These are phyloP conservation scores for Drosophila meridionalis DNA, from an alignment of 2,888 invertebrate species.

Conservation along the genomic window DNA sequence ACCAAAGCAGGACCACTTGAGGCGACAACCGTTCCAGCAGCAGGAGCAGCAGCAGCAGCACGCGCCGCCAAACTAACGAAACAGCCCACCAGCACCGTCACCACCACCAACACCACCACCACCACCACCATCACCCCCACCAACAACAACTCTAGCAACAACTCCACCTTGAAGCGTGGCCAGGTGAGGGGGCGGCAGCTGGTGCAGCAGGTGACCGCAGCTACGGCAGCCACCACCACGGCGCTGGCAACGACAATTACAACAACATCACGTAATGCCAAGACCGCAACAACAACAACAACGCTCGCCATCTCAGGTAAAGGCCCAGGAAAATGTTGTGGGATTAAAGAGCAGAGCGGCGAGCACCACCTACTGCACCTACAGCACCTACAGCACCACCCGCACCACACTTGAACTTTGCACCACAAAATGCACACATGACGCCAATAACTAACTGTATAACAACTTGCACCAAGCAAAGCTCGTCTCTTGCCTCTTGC, in stretches of 20 bases:
- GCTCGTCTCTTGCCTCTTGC: constrained; percentile 29
- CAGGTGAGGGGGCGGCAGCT: constrained; percentile 28
- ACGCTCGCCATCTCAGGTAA: constrained; percentile 78
- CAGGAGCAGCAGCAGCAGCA: constrained; percentile 62
- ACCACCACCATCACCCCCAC: constrained; percentile 48
- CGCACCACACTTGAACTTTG: constrained; percentile 51
- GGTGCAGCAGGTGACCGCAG: constrained; percentile 65
- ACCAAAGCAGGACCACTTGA: constrained; percentile 83
- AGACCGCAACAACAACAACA: constrained; percentile 73
- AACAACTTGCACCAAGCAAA: constrained; percentile 30
- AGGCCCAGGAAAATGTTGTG: constrained; percentile 30
- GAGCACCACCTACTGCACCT: constrained; percentile 1
- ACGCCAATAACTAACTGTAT: constrained; percentile 47
- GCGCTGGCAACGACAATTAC: constrained; percentile 71
- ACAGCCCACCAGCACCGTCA: constrained; percentile 67
- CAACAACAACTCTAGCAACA: constrained; percentile 44
- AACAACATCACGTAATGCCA: constrained; percentile 76
- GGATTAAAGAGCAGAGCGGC: constrained; percentile 18
- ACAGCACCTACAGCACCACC: background rate
- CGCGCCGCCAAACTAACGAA: constrained; percentile 71
- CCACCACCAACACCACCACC: constrained; percentile 43
- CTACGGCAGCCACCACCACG: constrained; percentile 72
- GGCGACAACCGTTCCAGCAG: constrained; percentile 65
- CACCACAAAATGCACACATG: constrained; percentile 65
- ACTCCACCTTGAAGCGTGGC: constrained; percentile 65